Percentiles rank a stretch among this genome's conserved stretches.
Conservation (phyloP, 2,888 invertebrate genomes). For the Bombyx huttoni region DNA sequence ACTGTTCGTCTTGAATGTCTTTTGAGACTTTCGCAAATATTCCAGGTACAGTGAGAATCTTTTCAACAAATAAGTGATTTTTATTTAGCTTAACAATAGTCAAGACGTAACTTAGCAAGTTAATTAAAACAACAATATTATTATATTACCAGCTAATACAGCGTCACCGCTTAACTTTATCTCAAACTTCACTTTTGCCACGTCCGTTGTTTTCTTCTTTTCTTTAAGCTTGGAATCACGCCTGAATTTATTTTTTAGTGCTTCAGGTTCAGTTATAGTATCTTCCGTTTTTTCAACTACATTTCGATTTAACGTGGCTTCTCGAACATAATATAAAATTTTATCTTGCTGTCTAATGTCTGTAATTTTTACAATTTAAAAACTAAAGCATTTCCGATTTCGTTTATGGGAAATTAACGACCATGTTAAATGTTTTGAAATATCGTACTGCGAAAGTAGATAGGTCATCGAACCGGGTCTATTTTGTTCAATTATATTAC, state of each 20-base stretch:
- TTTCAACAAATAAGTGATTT: too few relatives aligned
- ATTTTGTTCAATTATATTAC: too few relatives aligned
- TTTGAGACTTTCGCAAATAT: too few relatives aligned
- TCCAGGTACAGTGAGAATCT: too few relatives aligned
- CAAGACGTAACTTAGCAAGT: too few relatives aligned
- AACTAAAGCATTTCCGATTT: background rate
- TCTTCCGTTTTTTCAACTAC: conserved; percentile 7
- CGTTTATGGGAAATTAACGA: too few relatives aligned
- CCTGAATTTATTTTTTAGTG: conserved; percentile 9
- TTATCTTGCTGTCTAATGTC: conserved; percentile 52
- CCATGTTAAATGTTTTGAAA: too few relatives aligned
- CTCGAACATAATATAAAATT: conserved; percentile 29
- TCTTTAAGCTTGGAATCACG: conserved; percentile 23
- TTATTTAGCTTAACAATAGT: too few relatives aligned
- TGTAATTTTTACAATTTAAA: conserved; percentile 11
- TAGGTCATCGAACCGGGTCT: too few relatives aligned
- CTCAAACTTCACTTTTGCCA: conserved; percentile 28
- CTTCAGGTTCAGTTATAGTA: conserved; percentile 8
- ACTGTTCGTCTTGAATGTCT: too few relatives aligned
- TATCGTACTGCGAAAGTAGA: too few relatives aligned
- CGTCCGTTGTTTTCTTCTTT: conserved; percentile 20
- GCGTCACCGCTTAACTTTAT: conserved; percentile 34
- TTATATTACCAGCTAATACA: conserved; percentile 35
- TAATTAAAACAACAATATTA: too few relatives aligned
- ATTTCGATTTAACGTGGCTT: conserved; percentile 23